These are phyloP conservation scores for Coenonympha glycerion DNA, from an alignment of 2,888 invertebrate species.

Conservation along the genomic window DNA sequence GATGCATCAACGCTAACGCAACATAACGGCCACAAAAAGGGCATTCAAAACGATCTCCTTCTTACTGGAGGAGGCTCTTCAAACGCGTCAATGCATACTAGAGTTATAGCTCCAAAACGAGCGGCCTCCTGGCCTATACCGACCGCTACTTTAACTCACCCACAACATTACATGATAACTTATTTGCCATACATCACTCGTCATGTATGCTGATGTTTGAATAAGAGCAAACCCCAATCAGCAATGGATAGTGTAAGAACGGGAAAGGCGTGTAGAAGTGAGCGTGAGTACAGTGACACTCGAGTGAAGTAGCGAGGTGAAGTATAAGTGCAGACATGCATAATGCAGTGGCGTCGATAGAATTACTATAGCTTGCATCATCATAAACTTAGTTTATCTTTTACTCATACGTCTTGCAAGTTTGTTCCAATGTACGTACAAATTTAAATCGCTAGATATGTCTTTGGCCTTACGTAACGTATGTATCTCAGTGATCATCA, in stretches of 20 bases:
- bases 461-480: no score
- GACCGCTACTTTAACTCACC: constrained; percentile 4
- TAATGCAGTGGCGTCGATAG: constrained; percentile 58
- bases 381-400: constrained; percentile 50
- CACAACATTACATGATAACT: neutral
- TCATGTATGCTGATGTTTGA: neutral
- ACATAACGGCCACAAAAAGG: constrained; percentile 38
- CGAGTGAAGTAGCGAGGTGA: constrained; percentile 37
- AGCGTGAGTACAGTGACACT: constrained; percentile 32
- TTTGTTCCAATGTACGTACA: no score
- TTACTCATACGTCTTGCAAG: no score
- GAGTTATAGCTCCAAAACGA: constrained; percentile 53
- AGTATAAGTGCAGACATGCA: constrained; percentile 61
- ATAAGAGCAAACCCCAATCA: neutral
- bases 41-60: constrained; percentile 56
- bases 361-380: constrained; percentile 46
- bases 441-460: no score
- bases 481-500: no score
- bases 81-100: constrained; percentile 65
- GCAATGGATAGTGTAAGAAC: constrained; percentile 28
- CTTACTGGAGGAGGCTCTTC: constrained; percentile 60
- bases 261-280: constrained; percentile 34
- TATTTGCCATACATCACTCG: constrained; percentile 22
- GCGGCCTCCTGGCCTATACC: constrained; percentile 43
- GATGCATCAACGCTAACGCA: constrained; percentile 15